Evolutionary conservation across 2,888 invertebrate species (phyloP), one percentile per base, ranked within the genome.

Genomic region (Eurytoma californica): DNA sequence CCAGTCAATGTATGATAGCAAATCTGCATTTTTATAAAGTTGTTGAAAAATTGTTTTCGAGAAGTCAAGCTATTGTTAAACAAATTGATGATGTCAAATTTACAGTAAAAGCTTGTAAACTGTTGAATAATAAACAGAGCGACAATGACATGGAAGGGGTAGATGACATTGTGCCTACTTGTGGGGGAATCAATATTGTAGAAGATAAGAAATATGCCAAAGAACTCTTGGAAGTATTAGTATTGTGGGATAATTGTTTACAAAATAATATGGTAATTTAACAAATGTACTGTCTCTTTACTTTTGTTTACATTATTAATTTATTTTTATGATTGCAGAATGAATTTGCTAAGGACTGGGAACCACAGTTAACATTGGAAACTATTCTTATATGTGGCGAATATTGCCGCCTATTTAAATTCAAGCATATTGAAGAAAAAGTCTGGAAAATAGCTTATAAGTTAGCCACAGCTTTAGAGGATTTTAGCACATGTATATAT

Each of bases 351-450:
- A 68, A 85, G 39, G 78, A 80, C 20, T 86, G 85, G 84, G 84
- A 87, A 77, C 84, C 85, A 9, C 57, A 74, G 39, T 73, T 84
- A 66, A 84, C 84, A 7, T 72, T 89, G 9, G 83, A 82, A 16
- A 82, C 82, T 0, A 82, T 89, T n/a, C 85, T 86, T 70, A 83
- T 86, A 53, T 87, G 86, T 63, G 88, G 85, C 3, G 89, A 90
- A 84, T 89, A 88, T 78, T 83, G 86, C 18, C 85, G 86, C 24
- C 82, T 90, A 4, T 86, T 88, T 78, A 83, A 85, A 67, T 88
- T 86, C 72, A 82, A 86, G 70, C 72, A 81, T 16, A 84, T 86
- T 63, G 90, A 90, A 83, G 80, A 81, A 65, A 81, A 83, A 24
- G 82, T 83, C 68, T 90, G 89, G 90, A 85, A 82, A 65, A 72